phyloP scores from a whole-genome alignment of 1,140 invertebrate species.

The Drosophila parabipectinata region DNA sequence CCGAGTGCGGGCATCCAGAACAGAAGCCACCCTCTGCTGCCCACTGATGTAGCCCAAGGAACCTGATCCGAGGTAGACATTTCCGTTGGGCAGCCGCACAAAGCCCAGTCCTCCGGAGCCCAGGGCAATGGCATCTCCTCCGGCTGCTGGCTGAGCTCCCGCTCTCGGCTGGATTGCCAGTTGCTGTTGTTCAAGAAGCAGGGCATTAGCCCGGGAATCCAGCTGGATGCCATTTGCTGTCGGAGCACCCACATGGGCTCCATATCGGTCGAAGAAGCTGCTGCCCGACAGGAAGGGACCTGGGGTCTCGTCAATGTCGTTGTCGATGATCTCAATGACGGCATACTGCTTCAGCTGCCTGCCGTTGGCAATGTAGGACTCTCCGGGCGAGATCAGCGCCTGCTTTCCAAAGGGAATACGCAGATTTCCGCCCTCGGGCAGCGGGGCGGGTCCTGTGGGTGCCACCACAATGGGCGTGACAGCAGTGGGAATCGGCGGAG shows the following conservation, averaged over 20 bases:
- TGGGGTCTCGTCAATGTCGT: constrained; percentile 69
- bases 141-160: constrained; percentile 16
- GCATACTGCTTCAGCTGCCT: constrained; percentile 80
- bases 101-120: constrained; percentile 80
- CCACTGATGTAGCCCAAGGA: constrained; percentile 79
- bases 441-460: constrained; percentile 19
- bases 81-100: constrained; percentile 75
- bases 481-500: constrained; percentile 13
- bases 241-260: constrained; percentile 48
- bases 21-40: constrained; percentile 62
- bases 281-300: constrained; percentile 60
- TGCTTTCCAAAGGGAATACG: constrained; percentile 71
- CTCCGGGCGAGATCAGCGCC: constrained; percentile 61
- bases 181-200: constrained; percentile 67
- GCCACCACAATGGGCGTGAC: constrained; percentile 32
- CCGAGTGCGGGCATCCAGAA: constrained; percentile 71
- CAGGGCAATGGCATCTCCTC: constrained; percentile 67
- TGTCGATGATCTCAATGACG: constrained; percentile 79
- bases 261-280: constrained; percentile 62
- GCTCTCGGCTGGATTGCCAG: constrained; percentile 51
- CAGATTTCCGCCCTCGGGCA: constrained; percentile 45
- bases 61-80: constrained; percentile 78
- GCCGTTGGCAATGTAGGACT: constrained; percentile 71
- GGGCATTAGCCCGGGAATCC: constrained; percentile 57
- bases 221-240: constrained; percentile 54